Evolutionary conservation across 2,797 vertebrate genomes (phyloP).

Genomic region (Amazona ochrocephala): DNA sequence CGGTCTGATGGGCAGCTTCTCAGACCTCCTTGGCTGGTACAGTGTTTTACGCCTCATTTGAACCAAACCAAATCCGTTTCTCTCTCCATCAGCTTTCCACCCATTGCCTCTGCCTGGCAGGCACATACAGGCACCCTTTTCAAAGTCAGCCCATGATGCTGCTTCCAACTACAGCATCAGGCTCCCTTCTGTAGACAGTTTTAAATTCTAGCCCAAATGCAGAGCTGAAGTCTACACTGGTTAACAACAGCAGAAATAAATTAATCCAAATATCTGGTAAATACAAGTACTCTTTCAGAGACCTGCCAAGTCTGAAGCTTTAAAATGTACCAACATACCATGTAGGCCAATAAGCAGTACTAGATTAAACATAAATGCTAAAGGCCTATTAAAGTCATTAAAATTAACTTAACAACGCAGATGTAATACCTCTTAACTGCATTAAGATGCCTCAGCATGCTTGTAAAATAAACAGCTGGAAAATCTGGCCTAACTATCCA

Average conservation of each 20-base stretch:
- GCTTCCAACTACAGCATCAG: background rate
- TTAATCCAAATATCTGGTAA: background rate
- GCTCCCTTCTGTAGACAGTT: background rate
- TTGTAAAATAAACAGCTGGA: conserved; percentile 47
- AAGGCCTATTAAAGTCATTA: conserved; percentile 11
- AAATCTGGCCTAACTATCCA: conserved; percentile 6
- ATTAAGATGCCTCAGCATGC: background rate
- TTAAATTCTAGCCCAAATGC: background rate
- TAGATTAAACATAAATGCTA: conserved; percentile 17
- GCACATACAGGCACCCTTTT: background rate
- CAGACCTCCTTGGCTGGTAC: background rate
- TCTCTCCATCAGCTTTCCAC: background rate
- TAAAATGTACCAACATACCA: background rate
- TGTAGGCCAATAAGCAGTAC: background rate
- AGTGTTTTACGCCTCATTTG: background rate
- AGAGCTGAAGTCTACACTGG: rapidly evolving
- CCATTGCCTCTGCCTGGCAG: background rate
- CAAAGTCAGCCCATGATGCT: background rate
- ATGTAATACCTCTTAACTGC: background rate
- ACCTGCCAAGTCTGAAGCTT: background rate
- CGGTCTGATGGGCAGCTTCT: conserved; percentile 6
- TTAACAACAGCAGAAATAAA: background rate
- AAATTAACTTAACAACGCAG: conserved; percentile 12
- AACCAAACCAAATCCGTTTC: background rate
- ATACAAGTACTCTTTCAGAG: background rate